Base-by-base conservation (phyloP, 2,797 vertebrate species). In the Poecile montanus region DNA sequence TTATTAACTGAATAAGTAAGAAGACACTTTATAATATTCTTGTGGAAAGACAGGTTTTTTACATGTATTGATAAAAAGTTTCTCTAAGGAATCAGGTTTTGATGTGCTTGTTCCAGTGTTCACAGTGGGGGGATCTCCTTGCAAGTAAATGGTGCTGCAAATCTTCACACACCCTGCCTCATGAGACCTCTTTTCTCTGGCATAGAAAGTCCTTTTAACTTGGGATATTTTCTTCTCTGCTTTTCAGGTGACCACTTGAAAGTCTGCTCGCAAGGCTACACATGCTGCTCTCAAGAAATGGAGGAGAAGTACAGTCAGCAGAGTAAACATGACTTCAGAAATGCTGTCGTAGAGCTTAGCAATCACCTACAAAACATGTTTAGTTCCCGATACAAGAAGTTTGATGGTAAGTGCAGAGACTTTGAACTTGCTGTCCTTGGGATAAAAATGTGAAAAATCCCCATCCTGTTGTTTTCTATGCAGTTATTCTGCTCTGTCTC, bases 271-370 rank as follows among this genome's bases (percentile, higher is more conserved):
- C 99, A 99, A 97, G 98, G 98, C 77, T 99, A 98, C 97, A 99
- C 99, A 7, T 99, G 99, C 98, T 99, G 99, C 97, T 99, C 99
- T 27, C 97, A 98, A 97, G 99, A 99, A 96, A 99, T 99, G 99
- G 99, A 99, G 95, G 99, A 99, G 97, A 99, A 99, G 95, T 98
- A 99, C 95, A 98, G 98, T 89, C 98, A 99, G 94, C 99, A 99
- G 97, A 99, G 99, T 95, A 98, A 98, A 97, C 97, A 98, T 0
- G 99, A 99, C 97, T 98, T 99, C 97, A 98, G 98, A 97, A 99
- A 97, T 0, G 98, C 99, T 0, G 98, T 99, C 3, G 97, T 97
- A 15, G 98, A 98, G 90, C 98, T 99, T 71, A 99, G 99, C 98
- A 98, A 98, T 97, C 98, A 97, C 95, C 96, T 99, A 91, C 99